Evolutionary conservation across 2,888 invertebrate species (phyloP), one percentile per base, ranked within the genome.

Genomic region (Resseliella maxima): DNA sequence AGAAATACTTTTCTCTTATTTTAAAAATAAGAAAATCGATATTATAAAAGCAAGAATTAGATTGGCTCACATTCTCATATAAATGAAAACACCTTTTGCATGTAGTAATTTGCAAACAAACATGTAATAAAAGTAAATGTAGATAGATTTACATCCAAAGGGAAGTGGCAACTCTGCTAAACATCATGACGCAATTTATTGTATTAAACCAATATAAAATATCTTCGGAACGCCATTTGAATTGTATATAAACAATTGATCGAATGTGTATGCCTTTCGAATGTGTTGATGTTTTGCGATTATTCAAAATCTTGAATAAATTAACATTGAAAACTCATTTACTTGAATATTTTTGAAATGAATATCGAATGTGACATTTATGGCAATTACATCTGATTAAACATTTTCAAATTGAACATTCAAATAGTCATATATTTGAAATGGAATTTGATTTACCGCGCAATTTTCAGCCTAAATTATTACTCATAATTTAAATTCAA

Each of bases 401-500:
- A 35, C n/a, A 72, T 27, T 72, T 72, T 50, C 21, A 18, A 35
- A 31, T 35, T 15, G 10, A 12, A 2, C 8, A 15, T 50, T 50
- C 50, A 18, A 50, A 15, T 31, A 18, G 1, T 31, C 31, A 3
- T 72, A 31, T 50, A 18, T 50, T 50, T 18, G 46, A 50, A 15
- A 31, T 35, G 5, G n/a, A 72, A 31, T 72, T 72, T 27, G 72
- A 72, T 72, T 72, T 72, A 72, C 31, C 31, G 31, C 35, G 3
- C 59, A 0, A 72, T 72, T 12, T 35, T 31, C 2, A 31, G 27
- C 10, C 5, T 15, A 72, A 12, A 8, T 31, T 72, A 31, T 72
- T n/a, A 35, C 18, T n/a, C n/a, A n/a, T n/a, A n/a, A 72, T 72
- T 31, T 59, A 59, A 59, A 59, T 59, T 59, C 59, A 59, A 59